Evolutionary conservation across 2,113 vertebrate species (phyloP), one percentile per base, ranked within the genome.

Genomic region (Percina caprodes): DNA sequence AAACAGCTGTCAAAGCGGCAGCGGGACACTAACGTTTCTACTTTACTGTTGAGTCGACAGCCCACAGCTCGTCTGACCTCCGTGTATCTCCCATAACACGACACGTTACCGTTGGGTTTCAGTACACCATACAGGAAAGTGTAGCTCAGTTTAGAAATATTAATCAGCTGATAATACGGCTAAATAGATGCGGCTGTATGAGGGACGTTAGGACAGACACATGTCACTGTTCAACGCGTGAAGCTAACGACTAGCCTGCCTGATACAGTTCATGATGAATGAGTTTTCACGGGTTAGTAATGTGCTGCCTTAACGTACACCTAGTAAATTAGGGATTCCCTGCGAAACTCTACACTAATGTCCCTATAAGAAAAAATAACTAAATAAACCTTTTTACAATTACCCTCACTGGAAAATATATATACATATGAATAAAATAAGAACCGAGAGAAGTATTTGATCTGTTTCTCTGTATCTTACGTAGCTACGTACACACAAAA

Each of bases 41-140:
- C 86, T 83, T 88, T 82, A 66, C 3, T 61, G 52, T 54, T 54
- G 62, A 19, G 79, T 68, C 90, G 90, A 90, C 91, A 91, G 85
- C 62, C 80, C 84, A 67, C 79, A 70, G 74, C 74, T 87, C 81
- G 60, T 79, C 78, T 78, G 90, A 89, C 88, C 88, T 91, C 91
- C 80, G 72, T 74, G 79, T 83, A 61, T 85, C 86, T 88, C 83
- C 92, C 94, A 95, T 95, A 92, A 90, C 93, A 90, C 80, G 82
- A 87, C 3, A 46, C 62, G n/a, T 54, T 54, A 6, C 74, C 75
- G 71, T 51, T 51, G 21, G 67, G 66, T 70, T 63, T 67, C 69
- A 26, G 24, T 59, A 11, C 69, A 72, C 49, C 70, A 42, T 2
- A 11, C 42, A 58, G 46, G 30, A 51, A 54, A 52, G 58, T 55